Percentiles rank a stretch among this genome's conserved stretches.
Evolutionary conservation across 2,113 vertebrate genomes (phyloP).

Genomic region (Melanostigma gelatinosum): DNA sequence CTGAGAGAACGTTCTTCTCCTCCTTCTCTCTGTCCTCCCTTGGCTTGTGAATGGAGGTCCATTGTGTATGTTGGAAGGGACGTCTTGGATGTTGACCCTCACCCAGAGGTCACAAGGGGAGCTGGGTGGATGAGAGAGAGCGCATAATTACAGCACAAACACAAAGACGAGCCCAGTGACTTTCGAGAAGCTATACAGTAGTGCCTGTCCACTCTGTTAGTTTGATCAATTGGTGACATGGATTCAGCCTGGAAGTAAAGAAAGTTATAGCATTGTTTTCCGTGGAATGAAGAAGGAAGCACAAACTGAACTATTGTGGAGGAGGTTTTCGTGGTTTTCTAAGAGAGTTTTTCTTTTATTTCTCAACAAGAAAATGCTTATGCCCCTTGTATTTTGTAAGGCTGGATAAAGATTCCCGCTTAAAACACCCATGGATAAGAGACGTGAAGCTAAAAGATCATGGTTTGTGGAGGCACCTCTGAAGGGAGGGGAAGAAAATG

Average conservation of each 20-base stretch:
- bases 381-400: background rate
- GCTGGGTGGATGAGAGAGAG: slow-evolving; percentile 65
- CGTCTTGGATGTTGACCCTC: slow-evolving; percentile 72
- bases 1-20: slow-evolving; percentile 59
- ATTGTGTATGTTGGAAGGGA: slow-evolving; percentile 68
- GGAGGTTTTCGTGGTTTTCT: background rate
- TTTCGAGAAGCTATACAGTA: slow-evolving; percentile 45
- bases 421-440: background rate
- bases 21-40: slow-evolving; percentile 42
- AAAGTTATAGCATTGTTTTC: slow-evolving; percentile 53
- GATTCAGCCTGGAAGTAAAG: slow-evolving; percentile 30
- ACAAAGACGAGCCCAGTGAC: slow-evolving; percentile 49
- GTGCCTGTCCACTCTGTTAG: slow-evolving; percentile 27
- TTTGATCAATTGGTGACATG: slow-evolving; percentile 54
- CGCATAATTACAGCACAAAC: slow-evolving; percentile 74
- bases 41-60: slow-evolving; percentile 69
- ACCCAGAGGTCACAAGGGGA: slow-evolving; percentile 66
- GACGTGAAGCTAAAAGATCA: background rate
- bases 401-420: background rate
- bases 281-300: slow-evolving; percentile 25
- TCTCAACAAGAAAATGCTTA: background rate
- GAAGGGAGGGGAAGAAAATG: background rate
- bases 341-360: background rate
- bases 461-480: background rate
- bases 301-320: background rate